Evolutionary conservation across 2,888 invertebrate genomes (phyloP).

Genomic region (Diarsia dahlii): DNA sequence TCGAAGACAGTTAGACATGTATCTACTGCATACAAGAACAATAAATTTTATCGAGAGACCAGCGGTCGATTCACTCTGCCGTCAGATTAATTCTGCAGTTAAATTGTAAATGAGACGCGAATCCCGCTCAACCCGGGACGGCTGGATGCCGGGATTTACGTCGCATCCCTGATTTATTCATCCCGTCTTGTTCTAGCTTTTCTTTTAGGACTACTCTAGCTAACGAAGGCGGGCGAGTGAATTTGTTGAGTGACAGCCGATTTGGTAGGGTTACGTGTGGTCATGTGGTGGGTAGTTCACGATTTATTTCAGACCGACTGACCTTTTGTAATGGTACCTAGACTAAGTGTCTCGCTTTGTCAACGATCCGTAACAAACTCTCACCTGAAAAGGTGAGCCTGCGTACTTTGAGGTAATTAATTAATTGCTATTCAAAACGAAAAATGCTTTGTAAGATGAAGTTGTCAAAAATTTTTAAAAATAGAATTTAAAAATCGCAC

Average conservation of each 20-base stretch:
- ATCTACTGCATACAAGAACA: conserved; percentile 57
- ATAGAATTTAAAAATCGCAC: conserved; percentile 18
- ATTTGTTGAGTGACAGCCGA: conserved; percentile 54
- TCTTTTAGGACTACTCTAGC: conserved; percentile 52
- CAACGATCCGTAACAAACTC: not conserved
- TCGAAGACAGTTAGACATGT: conserved; percentile 35
- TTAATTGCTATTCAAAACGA: not conserved
- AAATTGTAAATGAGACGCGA: conserved; percentile 66
- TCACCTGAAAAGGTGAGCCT: not conserved
- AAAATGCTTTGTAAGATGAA: not conserved
- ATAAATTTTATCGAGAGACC: conserved; percentile 59
- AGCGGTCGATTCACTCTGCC: conserved; percentile 58
- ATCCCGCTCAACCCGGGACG: conserved; percentile 35
- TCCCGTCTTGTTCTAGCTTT: conserved; percentile 55
- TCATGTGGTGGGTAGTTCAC: not conserved
- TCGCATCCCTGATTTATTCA: conserved; percentile 63
- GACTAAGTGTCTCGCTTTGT: not conserved
- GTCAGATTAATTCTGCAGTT: conserved; percentile 66
- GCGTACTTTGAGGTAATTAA: not conserved
- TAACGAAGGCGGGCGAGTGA: conserved; percentile 59
- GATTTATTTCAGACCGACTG: conserved; percentile 16
- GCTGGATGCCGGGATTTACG: conserved; percentile 49
- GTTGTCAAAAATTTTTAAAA: conserved; percentile 10
- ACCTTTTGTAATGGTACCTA: not conserved
- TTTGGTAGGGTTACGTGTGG: conserved; percentile 25